Evolutionary conservation across 2,888 invertebrate species (phyloP).

Genomic region (Heliconius sara): DNA sequence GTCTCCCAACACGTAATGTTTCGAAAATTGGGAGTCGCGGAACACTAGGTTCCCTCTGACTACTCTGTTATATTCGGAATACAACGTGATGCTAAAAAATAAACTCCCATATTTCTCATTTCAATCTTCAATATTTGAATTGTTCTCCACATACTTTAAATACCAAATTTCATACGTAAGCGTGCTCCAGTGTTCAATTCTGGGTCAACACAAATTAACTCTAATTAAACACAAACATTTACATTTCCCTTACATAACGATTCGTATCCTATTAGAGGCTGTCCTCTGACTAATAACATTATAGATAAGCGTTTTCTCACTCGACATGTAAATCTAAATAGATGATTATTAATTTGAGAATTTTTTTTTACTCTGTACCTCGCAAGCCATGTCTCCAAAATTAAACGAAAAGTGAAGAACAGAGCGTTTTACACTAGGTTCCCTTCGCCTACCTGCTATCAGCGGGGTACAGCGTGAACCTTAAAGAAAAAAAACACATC

Average conservation of each 20-base stretch:
- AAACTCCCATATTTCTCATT: background rate
- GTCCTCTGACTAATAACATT: background rate
- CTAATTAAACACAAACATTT: conserved; percentile 29
- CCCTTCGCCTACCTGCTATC: too few species aligned
- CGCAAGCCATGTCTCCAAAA: too few species aligned
- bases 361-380: too few species aligned
- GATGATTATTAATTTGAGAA: background rate
- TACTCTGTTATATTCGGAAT: too few species aligned
- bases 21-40: too few species aligned
- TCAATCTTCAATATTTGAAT: background rate
- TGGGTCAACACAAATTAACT: conserved; percentile 25
- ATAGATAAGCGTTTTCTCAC: background rate
- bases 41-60: too few species aligned
- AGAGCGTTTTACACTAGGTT: too few species aligned
- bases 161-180: conserved; percentile 15
- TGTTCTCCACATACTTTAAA: background rate
- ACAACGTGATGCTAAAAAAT: too few species aligned
- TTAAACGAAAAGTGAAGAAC: too few species aligned
- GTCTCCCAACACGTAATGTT: too few species aligned
- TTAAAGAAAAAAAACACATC: background rate
- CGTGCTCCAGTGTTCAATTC: conserved; percentile 17
- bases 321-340: background rate
- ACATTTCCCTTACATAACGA: conserved; percentile 12
- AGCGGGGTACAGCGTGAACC: background rate
- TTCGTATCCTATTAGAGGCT: conserved; percentile 16